Evolutionary conservation across 2,113 vertebrate genomes (phyloP), one percentile per base, ranked within the genome.

Genomic region (Emydura subglobosa): DNA sequence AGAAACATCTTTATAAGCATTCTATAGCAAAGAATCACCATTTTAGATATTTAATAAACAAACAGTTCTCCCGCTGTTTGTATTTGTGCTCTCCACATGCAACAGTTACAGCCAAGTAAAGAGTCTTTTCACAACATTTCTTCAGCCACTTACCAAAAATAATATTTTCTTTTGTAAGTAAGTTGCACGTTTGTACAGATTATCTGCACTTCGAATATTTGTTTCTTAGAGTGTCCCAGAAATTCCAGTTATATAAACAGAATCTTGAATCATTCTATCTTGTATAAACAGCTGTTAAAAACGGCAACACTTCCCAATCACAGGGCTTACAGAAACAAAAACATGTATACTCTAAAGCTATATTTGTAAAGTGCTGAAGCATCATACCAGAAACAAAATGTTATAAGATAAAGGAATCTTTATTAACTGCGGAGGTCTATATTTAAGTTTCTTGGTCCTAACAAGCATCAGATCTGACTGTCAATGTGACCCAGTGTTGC

Each of bases 321-420:
- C 49, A 88, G 65, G 93, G 89, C 94, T 96, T 93, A 95, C 84
- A 92, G 94, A 91, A 84, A 89, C 87, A 88, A 79, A 55, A 1
- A 50, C 59, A 89, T 54, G 95, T 96, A 78, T 88, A 94, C 94
- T 97, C 95, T 51, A 85, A 92, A 83, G 74, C 82, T 81, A 91
- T 57, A 74, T 90, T 83, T 90, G 88, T 94, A 94, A 95, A 95
- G 86, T 84, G 96, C 72, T 93, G 82, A 54, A 92, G 79, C 51
- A 96, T 95, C 72, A 24, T 1, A 81, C 86, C 92, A 79, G 93
- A 92, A 94, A 92, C 44, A 94, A 87, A 76, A 90, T 95, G 89
- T 95, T 87, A 19, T 3, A 81, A 97, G 94, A 97, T 74, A 95
- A 97, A 97, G 95, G 95, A 91, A 95, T 97, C 86, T 94, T 95